These are phyloP conservation scores for Trematomus bernacchii DNA, from an alignment of 2,797 vertebrate species.

Conservation along the genomic window DNA sequence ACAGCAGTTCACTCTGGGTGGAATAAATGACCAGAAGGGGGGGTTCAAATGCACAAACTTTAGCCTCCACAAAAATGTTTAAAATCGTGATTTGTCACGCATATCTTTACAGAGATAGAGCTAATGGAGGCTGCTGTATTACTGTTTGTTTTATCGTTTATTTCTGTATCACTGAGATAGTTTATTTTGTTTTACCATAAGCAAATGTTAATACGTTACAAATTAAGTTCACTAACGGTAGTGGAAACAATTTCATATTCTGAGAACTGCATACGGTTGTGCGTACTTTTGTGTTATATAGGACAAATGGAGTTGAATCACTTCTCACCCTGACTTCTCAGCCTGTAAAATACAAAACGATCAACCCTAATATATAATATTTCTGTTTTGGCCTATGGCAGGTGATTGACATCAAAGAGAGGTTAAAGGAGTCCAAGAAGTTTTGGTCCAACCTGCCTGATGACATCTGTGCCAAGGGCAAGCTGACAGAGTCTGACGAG, in stretches of 20 bases:
- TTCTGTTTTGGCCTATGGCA: conserved; percentile 74
- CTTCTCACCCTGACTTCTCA: conserved; percentile 5
- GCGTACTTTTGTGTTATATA: neutral
- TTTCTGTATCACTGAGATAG: neutral
- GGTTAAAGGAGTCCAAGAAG: conserved; percentile 93
- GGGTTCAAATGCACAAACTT: conserved; percentile 27
- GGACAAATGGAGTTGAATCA: neutral
- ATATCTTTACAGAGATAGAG: conserved; percentile 11
- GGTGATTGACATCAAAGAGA: conserved; percentile 97
- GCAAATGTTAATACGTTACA: no score
- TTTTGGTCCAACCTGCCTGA: conserved; percentile 95
- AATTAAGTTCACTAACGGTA: neutral
- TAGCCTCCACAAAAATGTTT: conserved; percentile 29
- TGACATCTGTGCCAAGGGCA: conserved; percentile 91
- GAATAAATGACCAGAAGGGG: conserved; percentile 45
- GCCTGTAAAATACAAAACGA: conserved; percentile 29
- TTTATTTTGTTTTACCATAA: no score
- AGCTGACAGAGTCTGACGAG: conserved; percentile 88
- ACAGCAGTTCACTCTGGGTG: conserved; percentile 28
- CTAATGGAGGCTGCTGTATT: neutral
- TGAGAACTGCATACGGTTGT: neutral
- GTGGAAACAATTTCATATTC: neutral
- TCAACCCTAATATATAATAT: conserved; percentile 38
- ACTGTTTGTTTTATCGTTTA: neutral
- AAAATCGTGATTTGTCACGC: conserved; percentile 9